Conservation (phyloP, 92 coral and sea anemone species). For the Metridium senile region DNA sequence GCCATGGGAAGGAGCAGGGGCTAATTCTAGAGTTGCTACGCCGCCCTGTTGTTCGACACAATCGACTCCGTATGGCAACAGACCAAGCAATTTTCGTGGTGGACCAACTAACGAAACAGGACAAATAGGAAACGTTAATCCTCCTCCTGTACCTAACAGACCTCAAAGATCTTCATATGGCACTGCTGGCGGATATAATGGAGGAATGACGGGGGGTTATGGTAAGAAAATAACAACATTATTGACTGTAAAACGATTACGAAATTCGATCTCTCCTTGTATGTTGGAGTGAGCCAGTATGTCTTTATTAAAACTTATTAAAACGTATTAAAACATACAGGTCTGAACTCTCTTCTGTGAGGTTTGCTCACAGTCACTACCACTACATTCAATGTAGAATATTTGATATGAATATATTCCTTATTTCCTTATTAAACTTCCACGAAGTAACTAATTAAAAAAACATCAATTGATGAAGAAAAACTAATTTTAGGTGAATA, state of each 20-base stretch:
- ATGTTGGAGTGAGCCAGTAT: not conserved
- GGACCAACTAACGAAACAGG: constrained; percentile 31
- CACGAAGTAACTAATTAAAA: too few species aligned
- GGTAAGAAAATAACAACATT: constrained; percentile 1
- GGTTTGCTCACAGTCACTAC: not conserved
- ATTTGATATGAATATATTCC: too few species aligned
- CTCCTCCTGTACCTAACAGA: constrained; percentile 83
- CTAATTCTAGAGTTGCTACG: constrained; percentile 60
- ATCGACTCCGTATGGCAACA: constrained; percentile 46
- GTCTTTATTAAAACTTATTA: too few species aligned
- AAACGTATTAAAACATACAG: too few species aligned
- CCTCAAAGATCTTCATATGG: constrained; percentile 55
- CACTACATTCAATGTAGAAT: too few species aligned
- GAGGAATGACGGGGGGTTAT: constrained; percentile 11
- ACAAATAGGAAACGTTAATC: constrained; percentile 22
- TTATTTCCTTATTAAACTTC: too few species aligned
- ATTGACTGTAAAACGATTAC: not conserved
- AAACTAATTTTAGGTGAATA: too few species aligned
- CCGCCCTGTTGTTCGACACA: constrained; percentile 70
- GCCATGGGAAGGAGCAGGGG: constrained; percentile 94
- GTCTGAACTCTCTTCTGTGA: not conserved
- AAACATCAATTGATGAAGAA: too few species aligned
- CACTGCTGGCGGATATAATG: constrained; percentile 12
- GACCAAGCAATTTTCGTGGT: constrained; percentile 32
- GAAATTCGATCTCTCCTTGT: not conserved